Percentiles rank a stretch among this genome's conserved stretches.
phyloP scores from a whole-genome alignment of 2,888 invertebrate genomes.

The Bugulina stolonifera region DNA sequence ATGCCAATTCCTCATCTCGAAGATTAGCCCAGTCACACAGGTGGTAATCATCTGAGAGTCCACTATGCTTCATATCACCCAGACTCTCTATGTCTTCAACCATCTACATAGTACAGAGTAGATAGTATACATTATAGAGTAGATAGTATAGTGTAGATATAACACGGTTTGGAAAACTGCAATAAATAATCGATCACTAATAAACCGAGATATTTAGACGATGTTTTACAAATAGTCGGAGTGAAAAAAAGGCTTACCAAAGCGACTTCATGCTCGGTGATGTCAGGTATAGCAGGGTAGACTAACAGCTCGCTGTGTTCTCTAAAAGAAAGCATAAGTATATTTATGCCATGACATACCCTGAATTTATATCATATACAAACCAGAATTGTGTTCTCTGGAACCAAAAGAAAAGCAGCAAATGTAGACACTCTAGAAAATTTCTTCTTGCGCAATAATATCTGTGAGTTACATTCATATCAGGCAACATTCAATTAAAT shows the following conservation, averaged over 20 bases:
- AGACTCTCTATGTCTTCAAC: conserved; percentile 26
- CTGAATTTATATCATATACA: neutral
- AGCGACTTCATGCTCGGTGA: conserved; percentile 21
- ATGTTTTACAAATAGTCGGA: too few relatives aligned
- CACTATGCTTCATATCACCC: conserved; percentile 23
- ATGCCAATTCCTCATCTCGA: conserved; percentile 9
- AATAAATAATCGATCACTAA: neutral
- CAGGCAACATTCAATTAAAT: too few relatives aligned
- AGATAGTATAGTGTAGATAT: too few relatives aligned
- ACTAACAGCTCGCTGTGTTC: conserved; percentile 24
- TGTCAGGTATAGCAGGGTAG: conserved; percentile 16
- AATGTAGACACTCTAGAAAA: too few relatives aligned
- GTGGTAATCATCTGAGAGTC: conserved; percentile 19
- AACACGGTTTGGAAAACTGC: too few relatives aligned
- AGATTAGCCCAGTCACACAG: conserved; percentile 16
- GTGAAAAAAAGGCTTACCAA: conserved; percentile 17
- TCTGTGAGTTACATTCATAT: too few relatives aligned
- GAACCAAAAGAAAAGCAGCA: too few relatives aligned
- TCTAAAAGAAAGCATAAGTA: neutral
- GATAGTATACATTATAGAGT: too few relatives aligned
- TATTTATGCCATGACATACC: neutral
- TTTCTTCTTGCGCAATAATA: too few relatives aligned
- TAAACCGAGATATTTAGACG: too few relatives aligned
- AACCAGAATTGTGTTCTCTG: too few relatives aligned
- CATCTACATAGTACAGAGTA: conserved; percentile 5